phyloP scores from a whole-genome alignment of 2,797 vertebrate species.

The Anniella stebbinsi region DNA sequence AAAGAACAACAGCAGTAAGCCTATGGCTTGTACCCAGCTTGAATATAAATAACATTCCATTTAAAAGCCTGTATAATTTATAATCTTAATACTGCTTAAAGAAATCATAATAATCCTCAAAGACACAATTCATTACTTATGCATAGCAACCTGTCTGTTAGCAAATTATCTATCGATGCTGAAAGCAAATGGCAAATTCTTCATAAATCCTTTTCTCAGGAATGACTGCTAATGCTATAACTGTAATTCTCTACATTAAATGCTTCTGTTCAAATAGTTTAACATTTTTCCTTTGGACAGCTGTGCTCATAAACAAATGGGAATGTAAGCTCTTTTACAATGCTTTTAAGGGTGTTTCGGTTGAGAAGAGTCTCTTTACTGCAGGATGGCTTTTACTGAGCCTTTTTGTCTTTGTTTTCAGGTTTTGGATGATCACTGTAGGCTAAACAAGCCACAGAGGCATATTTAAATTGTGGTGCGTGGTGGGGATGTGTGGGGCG shows the following conservation, averaged over 20 bases:
- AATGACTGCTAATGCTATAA: slow-evolving; percentile 1
- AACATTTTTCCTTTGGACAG: slow-evolving; percentile 14
- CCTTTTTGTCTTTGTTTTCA: not conserved
- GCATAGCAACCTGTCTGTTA: slow-evolving; percentile 30
- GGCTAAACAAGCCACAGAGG: too few species aligned
- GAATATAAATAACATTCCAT: slow-evolving; percentile 6
- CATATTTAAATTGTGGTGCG: too few species aligned
- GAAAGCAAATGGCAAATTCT: slow-evolving; percentile 33
- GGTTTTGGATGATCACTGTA: not conserved
- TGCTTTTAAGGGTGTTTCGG: not conserved
- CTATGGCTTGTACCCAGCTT: not conserved
- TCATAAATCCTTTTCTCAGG: slow-evolving; percentile 22
- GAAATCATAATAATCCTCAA: slow-evolving; percentile 33
- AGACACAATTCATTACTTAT: slow-evolving; percentile 37
- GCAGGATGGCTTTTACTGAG: not conserved
- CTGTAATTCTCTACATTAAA: slow-evolving; percentile 30
- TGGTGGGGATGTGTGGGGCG: too few species aligned
- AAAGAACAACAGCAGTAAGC: not conserved
- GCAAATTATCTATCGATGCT: slow-evolving; percentile 34
- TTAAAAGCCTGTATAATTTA: slow-evolving; percentile 26
- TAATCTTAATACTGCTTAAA: slow-evolving; percentile 23
- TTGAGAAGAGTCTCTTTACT: not conserved
- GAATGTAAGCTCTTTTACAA: slow-evolving; percentile 6
- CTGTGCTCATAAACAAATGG: slow-evolving; percentile 21
- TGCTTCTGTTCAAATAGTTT: slow-evolving; percentile 32